These are phyloP conservation scores for Anniella stebbinsi DNA, from an alignment of 2,797 vertebrate species.

Conservation along the genomic window DNA sequence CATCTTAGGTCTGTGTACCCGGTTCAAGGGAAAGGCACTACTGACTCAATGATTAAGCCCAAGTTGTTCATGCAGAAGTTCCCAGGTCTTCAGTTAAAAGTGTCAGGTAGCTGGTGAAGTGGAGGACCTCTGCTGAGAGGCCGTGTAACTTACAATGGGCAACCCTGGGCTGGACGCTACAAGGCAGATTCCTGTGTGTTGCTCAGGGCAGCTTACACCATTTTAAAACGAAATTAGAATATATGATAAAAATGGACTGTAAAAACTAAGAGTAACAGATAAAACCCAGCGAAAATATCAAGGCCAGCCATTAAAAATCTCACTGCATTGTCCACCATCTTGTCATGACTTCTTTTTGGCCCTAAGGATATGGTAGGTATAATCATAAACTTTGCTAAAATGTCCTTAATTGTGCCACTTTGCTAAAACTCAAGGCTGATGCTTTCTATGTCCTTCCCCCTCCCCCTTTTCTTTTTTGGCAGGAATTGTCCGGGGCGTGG, in stretches of 20 bases:
- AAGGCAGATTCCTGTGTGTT: neutral
- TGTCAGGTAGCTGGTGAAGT: neutral
- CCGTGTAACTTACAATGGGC: neutral
- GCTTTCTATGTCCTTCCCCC: neutral
- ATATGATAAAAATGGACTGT: neutral
- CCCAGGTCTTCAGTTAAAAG: neutral
- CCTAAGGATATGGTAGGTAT: neutral
- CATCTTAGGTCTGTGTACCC: neutral
- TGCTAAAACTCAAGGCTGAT: neutral
- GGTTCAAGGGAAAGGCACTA: no score
- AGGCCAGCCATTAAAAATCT: neutral
- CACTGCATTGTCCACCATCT: no score
- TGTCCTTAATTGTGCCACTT: accelerated
- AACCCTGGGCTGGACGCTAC: neutral
- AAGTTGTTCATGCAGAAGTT: neutral
- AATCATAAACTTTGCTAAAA: accelerated
- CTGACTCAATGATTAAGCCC: neutral
- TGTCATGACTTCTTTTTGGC: neutral
- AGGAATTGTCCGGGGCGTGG: slow-evolving; percentile 93
- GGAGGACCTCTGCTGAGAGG: no score
- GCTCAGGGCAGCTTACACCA: neutral
- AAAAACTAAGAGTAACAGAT: neutral
- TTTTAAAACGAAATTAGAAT: neutral
- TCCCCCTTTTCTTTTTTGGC: neutral
- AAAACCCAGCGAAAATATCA: neutral